Base-by-base conservation (phyloP, 2,888 invertebrate genomes). In the Heteromyza rotundicornis region DNA sequence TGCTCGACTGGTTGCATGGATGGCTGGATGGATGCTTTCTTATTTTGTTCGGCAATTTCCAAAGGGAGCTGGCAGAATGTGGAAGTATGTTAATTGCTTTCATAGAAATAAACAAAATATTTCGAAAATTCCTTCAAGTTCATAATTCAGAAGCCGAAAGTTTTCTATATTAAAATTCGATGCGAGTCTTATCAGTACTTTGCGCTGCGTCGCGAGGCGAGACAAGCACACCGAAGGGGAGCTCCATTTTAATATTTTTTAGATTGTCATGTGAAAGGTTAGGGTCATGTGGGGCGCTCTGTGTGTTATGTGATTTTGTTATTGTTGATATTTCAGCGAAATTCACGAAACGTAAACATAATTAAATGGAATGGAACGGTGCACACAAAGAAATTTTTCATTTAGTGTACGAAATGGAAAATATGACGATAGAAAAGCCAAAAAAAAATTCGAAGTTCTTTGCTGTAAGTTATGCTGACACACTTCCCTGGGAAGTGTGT, bases 191-290 rank as follows among this genome's bases (percentile, higher is more conserved):
- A 19, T 19, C 14, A 47, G 3, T 14, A 40, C 5, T n/a, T 7
- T n/a, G 47, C 47, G 20, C 20, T 19, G 17, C 20, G 3, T 3
- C 2, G 14, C 17, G 47, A 17, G 47, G 47, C 17, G 19, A 47
- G 17, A 19, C 19, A 2, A 47, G 20, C 47, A 20, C 17, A 14
- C 20, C 14, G 47, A 5, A 17, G 5, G 47, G 19, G 47, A 20
- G 20, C 16, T 40, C n/a, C 40, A n/a, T 3, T n/a, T 40, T n/a
- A n/a, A 40, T 40, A 12, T 40, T 40, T n/a, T n/a, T 3, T 40
- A 47, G 47, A 47, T 47, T 47, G 20, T 47, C 47, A 14, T 47
- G 47, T 20, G 47, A 47, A 47, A 47, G 47, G 47, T 47, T 19
- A 14, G 19, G 47, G 47, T 47, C 47, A 47, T 47, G 7, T 17